Conservation (phyloP, 2,888 invertebrate genomes). For the Oscheius sp. region DNA sequence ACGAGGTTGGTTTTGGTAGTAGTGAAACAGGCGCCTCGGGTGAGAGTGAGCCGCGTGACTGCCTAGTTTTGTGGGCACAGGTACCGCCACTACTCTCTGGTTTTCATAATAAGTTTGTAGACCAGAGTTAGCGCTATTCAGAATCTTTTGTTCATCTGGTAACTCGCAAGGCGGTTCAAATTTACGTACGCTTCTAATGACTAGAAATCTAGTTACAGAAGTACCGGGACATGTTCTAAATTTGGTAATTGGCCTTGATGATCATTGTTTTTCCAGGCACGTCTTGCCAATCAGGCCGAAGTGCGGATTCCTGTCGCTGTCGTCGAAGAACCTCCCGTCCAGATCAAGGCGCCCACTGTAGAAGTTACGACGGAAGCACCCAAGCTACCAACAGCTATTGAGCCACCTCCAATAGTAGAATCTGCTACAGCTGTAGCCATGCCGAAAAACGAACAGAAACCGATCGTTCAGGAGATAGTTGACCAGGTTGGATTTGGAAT, state of each 20-base stretch:
- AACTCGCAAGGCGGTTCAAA: too few species aligned
- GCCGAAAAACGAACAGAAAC: conserved; percentile 26
- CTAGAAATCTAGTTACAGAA: too few species aligned
- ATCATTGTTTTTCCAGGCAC: too few species aligned
- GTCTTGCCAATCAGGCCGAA: conserved; percentile 11
- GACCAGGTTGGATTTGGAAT: conserved; percentile 7
- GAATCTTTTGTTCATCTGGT: too few species aligned
- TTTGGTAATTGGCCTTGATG: too few species aligned
- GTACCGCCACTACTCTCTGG: too few species aligned
- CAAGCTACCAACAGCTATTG: not conserved
- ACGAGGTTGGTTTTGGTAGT: conserved; percentile 53
- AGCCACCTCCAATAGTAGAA: conserved; percentile 1
- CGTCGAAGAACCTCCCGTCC: not conserved
- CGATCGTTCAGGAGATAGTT: conserved; percentile 24
- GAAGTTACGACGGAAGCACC: not conserved
- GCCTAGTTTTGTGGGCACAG: too few species aligned
- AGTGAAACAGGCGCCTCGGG: not conserved
- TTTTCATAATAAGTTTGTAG: too few species aligned
- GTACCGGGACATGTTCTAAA: too few species aligned
- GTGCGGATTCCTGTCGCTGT: not conserved
- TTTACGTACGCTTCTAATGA: too few species aligned
- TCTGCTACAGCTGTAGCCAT: not conserved
- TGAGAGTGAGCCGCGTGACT: too few species aligned
- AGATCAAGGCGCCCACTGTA: not conserved
- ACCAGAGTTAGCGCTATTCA: too few species aligned